Evolutionary conservation across 53 echinoderm and acorn worm genomes (phyloP).

Genomic region (Echinarachnius parma): DNA sequence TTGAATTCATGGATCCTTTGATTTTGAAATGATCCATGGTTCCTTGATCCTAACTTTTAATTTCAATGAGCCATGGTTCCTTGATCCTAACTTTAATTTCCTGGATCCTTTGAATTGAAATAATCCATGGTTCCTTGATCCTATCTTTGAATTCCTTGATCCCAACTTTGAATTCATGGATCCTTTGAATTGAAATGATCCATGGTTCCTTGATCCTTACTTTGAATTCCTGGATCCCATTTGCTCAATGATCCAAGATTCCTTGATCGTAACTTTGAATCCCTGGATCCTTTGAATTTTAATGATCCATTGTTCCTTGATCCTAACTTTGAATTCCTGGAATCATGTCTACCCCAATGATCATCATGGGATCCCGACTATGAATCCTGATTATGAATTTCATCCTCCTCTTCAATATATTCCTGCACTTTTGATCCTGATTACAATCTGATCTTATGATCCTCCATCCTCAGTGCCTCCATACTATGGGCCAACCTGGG

Average conservation of each 20-base stretch:
- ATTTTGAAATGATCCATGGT: too few species aligned
- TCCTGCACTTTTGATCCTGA: neutral
- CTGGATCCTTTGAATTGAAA: too few species aligned
- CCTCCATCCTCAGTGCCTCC: conserved; percentile 35
- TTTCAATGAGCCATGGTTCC: too few species aligned
- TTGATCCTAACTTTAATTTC: too few species aligned
- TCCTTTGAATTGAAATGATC: too few species aligned
- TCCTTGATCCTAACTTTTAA: too few species aligned
- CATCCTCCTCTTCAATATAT: neutral
- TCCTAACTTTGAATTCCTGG: neutral
- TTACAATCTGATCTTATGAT: conserved; percentile 22
- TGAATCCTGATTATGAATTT: neutral
- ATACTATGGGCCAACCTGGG: conserved; percentile 36
- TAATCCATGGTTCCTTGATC: too few species aligned
- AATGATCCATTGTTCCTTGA: neutral
- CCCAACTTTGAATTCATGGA: too few species aligned
- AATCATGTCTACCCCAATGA: neutral
- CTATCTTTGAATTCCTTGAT: too few species aligned
- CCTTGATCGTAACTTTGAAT: neutral
- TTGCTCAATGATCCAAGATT: neutral
- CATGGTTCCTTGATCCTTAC: neutral
- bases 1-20: too few species aligned
- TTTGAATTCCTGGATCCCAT: neutral
- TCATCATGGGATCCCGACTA: neutral
- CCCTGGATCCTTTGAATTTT: neutral